These are phyloP conservation scores for Drosophila borealis DNA, from an alignment of 2,888 invertebrate genomes.

Conservation along the genomic window DNA sequence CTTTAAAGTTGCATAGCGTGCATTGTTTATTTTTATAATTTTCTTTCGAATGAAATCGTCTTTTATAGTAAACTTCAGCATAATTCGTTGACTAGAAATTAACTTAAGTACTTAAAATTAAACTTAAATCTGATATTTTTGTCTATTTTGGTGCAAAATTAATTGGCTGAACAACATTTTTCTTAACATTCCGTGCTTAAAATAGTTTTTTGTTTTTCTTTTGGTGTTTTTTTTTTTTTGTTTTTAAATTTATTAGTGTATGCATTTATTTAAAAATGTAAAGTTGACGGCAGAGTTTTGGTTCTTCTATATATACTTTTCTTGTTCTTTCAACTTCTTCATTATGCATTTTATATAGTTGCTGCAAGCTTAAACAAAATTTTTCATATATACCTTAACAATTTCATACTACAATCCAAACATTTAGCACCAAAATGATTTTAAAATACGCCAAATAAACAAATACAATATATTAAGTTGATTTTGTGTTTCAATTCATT, in stretches of 20 bases:
- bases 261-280: conserved; percentile 12
- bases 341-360: conserved; percentile 43
- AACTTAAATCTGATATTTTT: conserved; percentile 33
- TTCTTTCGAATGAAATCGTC: conserved; percentile 39
- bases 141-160: conserved; percentile 59
- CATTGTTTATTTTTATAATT: conserved; percentile 28
- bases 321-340: conserved; percentile 21
- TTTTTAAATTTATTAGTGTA: conserved; percentile 10
- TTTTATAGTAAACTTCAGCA: conserved; percentile 66
- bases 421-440: conserved; percentile 72
- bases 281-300: conserved; percentile 56
- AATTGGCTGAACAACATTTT: conserved; percentile 43
- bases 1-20: conserved; percentile 69
- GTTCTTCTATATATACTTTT: conserved; percentile 37
- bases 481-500: conserved; percentile 30
- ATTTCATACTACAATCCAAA: conserved; percentile 50
- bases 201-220: conserved; percentile 19
- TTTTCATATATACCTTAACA: conserved; percentile 41
- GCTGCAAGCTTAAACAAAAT: conserved; percentile 65
- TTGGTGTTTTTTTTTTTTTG: conserved; percentile 35
- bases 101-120: conserved; percentile 74
- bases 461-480: conserved; percentile 31
- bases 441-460: conserved; percentile 48
- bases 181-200: conserved; percentile 43
- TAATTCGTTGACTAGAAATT: conserved; percentile 80